Evolutionary conservation across 2,888 invertebrate species (phyloP).

Genomic region (Drosophila eohydei): DNA sequence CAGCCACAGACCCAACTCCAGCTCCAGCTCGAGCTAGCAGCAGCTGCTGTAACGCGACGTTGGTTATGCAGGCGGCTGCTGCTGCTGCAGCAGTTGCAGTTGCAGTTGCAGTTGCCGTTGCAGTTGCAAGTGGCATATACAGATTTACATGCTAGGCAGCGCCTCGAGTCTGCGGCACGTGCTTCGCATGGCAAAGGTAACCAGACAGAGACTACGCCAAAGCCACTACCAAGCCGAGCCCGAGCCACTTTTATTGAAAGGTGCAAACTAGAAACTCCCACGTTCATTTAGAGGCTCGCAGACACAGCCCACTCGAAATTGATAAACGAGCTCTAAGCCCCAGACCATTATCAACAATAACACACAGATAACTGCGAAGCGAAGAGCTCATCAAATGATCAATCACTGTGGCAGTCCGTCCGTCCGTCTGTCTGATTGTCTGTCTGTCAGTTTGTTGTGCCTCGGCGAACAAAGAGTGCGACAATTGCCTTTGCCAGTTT

Average conservation of each 20-base stretch:
- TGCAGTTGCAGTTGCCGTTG: constrained; percentile 32
- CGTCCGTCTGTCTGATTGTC: constrained; percentile 27
- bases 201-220: neutral
- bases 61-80: constrained; percentile 64
- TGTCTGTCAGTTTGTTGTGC: constrained; percentile 63
- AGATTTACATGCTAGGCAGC: constrained; percentile 66
- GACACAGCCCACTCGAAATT: constrained; percentile 56
- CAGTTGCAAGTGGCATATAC: constrained; percentile 52
- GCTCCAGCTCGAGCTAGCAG: constrained; percentile 10
- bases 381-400: constrained; percentile 62
- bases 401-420: constrained; percentile 49
- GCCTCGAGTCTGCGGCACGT: constrained; percentile 56
- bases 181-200: constrained; percentile 53
- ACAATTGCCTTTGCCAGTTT: constrained; percentile 80
- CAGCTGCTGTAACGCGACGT: constrained; percentile 48
- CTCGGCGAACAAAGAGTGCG: constrained; percentile 55
- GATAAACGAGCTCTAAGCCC: constrained; percentile 40
- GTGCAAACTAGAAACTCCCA: constrained; percentile 78
- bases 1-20: constrained; percentile 25
- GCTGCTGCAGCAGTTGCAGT: constrained; percentile 16
- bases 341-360: neutral
- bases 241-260: constrained; percentile 40
- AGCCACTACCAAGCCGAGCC: neutral
- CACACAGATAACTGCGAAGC: constrained; percentile 27
- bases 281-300: constrained; percentile 63